Base-by-base conservation (phyloP, 2,888 invertebrate genomes). In the Unio delphinus region DNA sequence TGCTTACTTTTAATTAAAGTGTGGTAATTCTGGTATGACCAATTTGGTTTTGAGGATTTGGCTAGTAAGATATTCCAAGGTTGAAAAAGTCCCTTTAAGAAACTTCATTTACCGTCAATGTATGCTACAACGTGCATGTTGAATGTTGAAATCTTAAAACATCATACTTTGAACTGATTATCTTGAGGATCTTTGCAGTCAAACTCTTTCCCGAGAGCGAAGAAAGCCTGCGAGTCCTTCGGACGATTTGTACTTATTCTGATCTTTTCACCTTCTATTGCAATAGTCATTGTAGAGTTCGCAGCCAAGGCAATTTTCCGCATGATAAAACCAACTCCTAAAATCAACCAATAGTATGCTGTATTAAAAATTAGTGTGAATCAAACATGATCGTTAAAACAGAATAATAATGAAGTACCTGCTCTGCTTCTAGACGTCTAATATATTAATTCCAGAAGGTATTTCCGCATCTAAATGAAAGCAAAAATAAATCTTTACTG, bases 181-280 rank as follows among this genome's bases (percentile, higher is more conserved):
- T 73, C 73, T 56, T 68, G 67, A 26, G 73, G 73, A 23, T 73
- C 73, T 30, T 64, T 65, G 3, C 70, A 70, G 34, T 70, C 70
- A 17, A 70, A 62, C 45, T 73, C 73, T 17, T 57, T 60, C 17
- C 57, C 68, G 11, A 73, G 61, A n/a, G 56, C 20, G 54, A 73
- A 73, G 34, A 63, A 65, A 55, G 60, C 61, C 23, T 73, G 70
- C 0, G 73, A 70, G 17, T 73, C 70, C 45, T 73, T 73, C 0
- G 73, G 73, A 7, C 73, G 70, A 63, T 73, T 70, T 7, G 73
- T 73, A 26, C 65, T 54, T 11, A 73, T 73, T 30, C 73, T 61
- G 4, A 70, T 67, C 18, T 70, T 45, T 11, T 56, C 67, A 26
- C 57, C 70, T 28, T 73, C 73, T 17, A 70, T 55, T 20, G 67